phyloP scores from a whole-genome alignment of 2,888 invertebrate genomes.

The Cryptosula pallasiana region DNA sequence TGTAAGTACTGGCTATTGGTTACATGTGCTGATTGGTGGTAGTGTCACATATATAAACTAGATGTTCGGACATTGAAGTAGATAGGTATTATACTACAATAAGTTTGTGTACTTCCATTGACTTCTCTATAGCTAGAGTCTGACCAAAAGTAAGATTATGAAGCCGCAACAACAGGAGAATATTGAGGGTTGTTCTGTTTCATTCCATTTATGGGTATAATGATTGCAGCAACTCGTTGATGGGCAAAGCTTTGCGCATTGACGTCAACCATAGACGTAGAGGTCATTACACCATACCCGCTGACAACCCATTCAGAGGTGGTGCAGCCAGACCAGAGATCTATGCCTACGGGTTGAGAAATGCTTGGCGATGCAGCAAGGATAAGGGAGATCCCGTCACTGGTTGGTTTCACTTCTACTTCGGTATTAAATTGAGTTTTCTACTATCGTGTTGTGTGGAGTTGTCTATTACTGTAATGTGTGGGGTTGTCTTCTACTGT shows the following conservation, averaged over 20 bases:
- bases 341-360: slow-evolving; percentile 46
- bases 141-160: too few species aligned
- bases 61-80: neutral
- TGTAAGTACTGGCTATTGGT: slow-evolving; percentile 33
- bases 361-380: slow-evolving; percentile 49
- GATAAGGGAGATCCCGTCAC: slow-evolving; percentile 30
- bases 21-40: neutral
- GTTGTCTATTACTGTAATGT: too few species aligned
- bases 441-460: too few species aligned
- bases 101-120: too few species aligned
- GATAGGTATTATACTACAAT: too few species aligned
- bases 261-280: slow-evolving; percentile 36
- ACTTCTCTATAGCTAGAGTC: too few species aligned
- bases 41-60: neutral
- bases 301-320: slow-evolving; percentile 44
- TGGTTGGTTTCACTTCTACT: neutral
- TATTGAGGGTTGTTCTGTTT: too few species aligned
- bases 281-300: slow-evolving; percentile 39
- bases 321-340: slow-evolving; percentile 37
- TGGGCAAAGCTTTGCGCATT: slow-evolving; percentile 46
- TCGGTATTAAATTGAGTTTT: too few species aligned
- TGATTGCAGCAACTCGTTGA: slow-evolving; percentile 34
- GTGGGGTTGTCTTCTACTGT: too few species aligned
- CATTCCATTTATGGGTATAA: too few species aligned
- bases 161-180: too few species aligned